phyloP scores from a whole-genome alignment of 2,888 invertebrate species.

The Dryadula phaetusa region DNA sequence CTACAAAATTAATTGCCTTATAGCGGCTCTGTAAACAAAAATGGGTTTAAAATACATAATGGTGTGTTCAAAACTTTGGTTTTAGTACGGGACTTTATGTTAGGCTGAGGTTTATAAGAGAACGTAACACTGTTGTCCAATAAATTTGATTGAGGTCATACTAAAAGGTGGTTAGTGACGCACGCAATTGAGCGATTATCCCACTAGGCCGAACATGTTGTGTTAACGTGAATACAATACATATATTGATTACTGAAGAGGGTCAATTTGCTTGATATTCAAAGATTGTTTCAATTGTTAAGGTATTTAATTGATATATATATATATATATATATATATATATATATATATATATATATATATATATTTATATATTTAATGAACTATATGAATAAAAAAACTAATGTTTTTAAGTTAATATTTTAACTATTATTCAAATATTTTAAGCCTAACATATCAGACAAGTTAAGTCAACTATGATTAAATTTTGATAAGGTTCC shows the following conservation, averaged over 20 bases:
- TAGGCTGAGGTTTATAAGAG: constrained; percentile 31
- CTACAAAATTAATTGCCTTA: constrained; percentile 48
- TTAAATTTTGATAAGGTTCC: too few relatives aligned
- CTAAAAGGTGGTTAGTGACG: constrained; percentile 36
- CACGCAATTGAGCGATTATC: constrained; percentile 51
- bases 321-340: too few relatives aligned
- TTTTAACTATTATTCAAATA: too few relatives aligned
- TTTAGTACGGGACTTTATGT: constrained; percentile 21
- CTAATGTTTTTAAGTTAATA: too few relatives aligned
- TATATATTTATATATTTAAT: too few relatives aligned
- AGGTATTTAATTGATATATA: not conserved
- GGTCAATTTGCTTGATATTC: not conserved
- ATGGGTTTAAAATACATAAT: constrained; percentile 40
- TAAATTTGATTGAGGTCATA: constrained; percentile 45
- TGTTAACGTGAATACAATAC: constrained; percentile 34
- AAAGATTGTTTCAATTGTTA: not conserved
- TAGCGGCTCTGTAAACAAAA: constrained; percentile 41
- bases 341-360: too few relatives aligned
- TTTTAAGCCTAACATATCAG: too few relatives aligned
- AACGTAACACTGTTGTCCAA: constrained; percentile 36
- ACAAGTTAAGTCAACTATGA: too few relatives aligned
- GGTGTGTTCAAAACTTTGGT: constrained; percentile 25
- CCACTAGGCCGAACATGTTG: constrained; percentile 40
- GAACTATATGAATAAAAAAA: too few relatives aligned
- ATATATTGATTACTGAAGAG: constrained; percentile 26